phyloP scores from a whole-genome alignment of 2,888 invertebrate species.

The Adelognathus sp. region DNA sequence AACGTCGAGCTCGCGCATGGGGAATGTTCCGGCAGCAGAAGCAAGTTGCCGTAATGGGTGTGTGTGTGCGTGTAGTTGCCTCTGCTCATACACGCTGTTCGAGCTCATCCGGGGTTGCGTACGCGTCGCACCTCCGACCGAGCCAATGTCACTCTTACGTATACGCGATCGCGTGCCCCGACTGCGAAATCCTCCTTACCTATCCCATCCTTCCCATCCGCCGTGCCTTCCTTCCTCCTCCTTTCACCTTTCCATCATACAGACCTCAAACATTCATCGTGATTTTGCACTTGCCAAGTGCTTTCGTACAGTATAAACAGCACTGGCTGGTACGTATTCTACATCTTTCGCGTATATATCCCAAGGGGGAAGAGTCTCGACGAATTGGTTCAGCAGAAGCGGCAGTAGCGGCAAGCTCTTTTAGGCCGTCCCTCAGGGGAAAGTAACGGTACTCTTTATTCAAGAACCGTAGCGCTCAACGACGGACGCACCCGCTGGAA shows the following conservation, averaged over 20 bases:
- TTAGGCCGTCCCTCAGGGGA: slow-evolving; percentile 9
- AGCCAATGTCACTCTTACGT: slow-evolving; percentile 47
- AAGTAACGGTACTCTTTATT: slow-evolving; percentile 47
- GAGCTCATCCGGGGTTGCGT: slow-evolving; percentile 9
- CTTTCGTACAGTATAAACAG: slow-evolving; percentile 36
- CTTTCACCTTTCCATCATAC: slow-evolving; percentile 37
- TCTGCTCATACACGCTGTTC: background rate
- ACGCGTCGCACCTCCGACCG: slow-evolving; percentile 30
- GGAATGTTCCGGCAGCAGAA: slow-evolving; percentile 38
- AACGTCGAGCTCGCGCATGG: slow-evolving; percentile 59
- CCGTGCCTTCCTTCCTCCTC: slow-evolving; percentile 20
- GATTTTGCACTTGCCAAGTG: slow-evolving; percentile 56
- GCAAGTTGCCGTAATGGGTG: slow-evolving; percentile 24
- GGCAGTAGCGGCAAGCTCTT: slow-evolving; percentile 6
- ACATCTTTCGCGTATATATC: slow-evolving; percentile 17
- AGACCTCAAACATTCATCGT: slow-evolving; percentile 49
- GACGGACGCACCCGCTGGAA: slow-evolving; percentile 38
- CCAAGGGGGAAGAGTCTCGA: slow-evolving; percentile 31
- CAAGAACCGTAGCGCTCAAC: slow-evolving; percentile 31
- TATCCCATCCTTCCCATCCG: slow-evolving; percentile 34
- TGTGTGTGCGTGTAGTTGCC: slow-evolving; percentile 1
- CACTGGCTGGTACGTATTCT: background rate
- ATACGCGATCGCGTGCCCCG: slow-evolving; percentile 34
- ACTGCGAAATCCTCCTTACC: slow-evolving; percentile 48
- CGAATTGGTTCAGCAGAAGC: slow-evolving; percentile 37